Evolutionary conservation across 2,888 invertebrate genomes (phyloP).

Genomic region (Metopia argyrocephala): DNA sequence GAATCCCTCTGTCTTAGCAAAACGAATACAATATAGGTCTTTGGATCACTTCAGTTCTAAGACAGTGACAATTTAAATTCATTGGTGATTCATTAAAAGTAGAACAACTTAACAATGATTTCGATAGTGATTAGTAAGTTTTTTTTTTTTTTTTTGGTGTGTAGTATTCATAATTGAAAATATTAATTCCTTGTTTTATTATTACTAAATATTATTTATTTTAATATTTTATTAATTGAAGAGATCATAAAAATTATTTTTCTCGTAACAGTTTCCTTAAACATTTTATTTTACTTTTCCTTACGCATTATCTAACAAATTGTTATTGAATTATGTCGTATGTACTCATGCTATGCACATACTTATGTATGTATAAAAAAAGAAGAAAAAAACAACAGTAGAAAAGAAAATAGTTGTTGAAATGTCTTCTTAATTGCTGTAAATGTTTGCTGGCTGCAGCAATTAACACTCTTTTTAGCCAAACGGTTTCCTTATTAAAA

Average conservation of each 20-base stretch:
- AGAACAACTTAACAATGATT: too few relatives aligned
- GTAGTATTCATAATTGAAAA: too few relatives aligned
- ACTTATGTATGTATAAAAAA: not conserved
- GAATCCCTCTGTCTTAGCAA: too few relatives aligned
- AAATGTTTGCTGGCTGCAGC: conserved; percentile 13
- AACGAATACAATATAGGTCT: too few relatives aligned
- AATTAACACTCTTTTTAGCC: conserved; percentile 46
- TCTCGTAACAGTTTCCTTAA: conserved; percentile 32
- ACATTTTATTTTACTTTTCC: conserved; percentile 33
- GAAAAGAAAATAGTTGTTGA: conserved; percentile 1
- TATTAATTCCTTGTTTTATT: too few relatives aligned
- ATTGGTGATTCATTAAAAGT: too few relatives aligned
- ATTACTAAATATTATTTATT: too few relatives aligned
- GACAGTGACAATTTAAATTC: too few relatives aligned
- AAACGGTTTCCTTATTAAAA: conserved; percentile 46
- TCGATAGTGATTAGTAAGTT: too few relatives aligned
- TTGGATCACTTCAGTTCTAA: too few relatives aligned
- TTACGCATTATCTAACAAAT: conserved; percentile 33
- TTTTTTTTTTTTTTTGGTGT: too few relatives aligned
- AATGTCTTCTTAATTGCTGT: conserved; percentile 38
- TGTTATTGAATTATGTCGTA: not conserved
- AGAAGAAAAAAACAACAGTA: not conserved
- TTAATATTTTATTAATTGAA: not conserved
- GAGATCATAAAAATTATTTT: conserved; percentile 19
- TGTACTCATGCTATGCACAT: too few relatives aligned